Evolutionary conservation across 92 coral and sea anemone genomes (phyloP).

Genomic region (Palythoa caribaeorum): DNA sequence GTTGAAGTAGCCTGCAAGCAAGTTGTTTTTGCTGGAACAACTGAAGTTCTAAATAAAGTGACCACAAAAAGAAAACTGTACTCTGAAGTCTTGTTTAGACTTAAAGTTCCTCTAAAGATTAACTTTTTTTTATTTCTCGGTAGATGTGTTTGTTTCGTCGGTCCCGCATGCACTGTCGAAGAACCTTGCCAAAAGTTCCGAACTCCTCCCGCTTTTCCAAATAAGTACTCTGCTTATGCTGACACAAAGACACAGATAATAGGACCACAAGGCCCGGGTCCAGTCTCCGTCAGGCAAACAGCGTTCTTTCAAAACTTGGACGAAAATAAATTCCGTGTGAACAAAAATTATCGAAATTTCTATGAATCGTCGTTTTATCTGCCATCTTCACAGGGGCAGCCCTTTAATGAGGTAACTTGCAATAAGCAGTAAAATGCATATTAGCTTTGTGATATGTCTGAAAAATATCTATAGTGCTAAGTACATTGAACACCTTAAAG

Average conservation of each 20-base stretch:
- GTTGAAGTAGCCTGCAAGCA: no score
- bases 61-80: background rate
- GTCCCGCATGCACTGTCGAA: slow-evolving; percentile 11
- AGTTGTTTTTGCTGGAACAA: no score
- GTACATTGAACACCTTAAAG: no score
- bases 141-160: slow-evolving; percentile 40
- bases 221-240: slow-evolving; percentile 1
- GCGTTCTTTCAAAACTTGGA: slow-evolving; percentile 1
- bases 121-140: background rate
- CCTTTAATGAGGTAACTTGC: slow-evolving; percentile 9
- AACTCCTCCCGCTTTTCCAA: slow-evolving; percentile 29
- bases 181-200: slow-evolving; percentile 31
- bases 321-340: slow-evolving; percentile 2
- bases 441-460: no score
- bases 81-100: background rate
- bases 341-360: slow-evolving; percentile 29
- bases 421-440: background rate
- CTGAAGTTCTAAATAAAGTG: background rate
- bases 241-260: slow-evolving; percentile 11
- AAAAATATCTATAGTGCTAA: no score
- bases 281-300: slow-evolving; percentile 15
- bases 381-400: background rate
- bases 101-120: background rate
- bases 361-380: slow-evolving; percentile 33
- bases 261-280: background rate